A percentile compares a stretch with the other conserved stretches of the same genome.
These are phyloP conservation scores for Meloe dianella DNA, from an alignment of 2,888 invertebrate species.

Conservation along the genomic window DNA sequence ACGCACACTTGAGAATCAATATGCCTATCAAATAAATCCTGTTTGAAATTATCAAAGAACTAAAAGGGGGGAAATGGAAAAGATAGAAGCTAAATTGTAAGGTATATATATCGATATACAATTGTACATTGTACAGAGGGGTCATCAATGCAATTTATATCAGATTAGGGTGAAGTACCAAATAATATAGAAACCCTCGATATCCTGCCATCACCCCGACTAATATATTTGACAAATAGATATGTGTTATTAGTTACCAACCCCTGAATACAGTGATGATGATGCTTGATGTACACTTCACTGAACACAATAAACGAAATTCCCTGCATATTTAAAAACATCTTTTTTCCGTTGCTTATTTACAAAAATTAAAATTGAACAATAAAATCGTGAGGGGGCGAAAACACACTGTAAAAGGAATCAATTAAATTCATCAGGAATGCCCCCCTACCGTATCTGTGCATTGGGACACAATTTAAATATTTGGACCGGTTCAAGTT, in stretches of 20 bases:
- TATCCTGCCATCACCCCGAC: slow-evolving; percentile 49
- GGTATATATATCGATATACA: background rate
- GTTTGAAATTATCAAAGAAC: slow-evolving; percentile 28
- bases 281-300: slow-evolving; percentile 1
- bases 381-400: background rate
- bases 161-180: slow-evolving; percentile 56
- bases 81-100: slow-evolving; percentile 10
- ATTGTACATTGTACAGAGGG: slow-evolving; percentile 31
- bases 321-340: background rate
- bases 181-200: slow-evolving; percentile 56
- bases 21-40: slow-evolving; percentile 32
- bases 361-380: background rate
- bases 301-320: background rate
- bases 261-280: slow-evolving; percentile 21
- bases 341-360: background rate
- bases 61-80: slow-evolving; percentile 20
- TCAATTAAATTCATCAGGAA: background rate
- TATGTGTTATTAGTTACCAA: slow-evolving; percentile 52
- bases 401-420: background rate
- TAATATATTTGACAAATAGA: slow-evolving; percentile 58
- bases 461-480: no score
- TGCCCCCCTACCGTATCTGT: no score
- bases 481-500: no score
- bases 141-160: slow-evolving; percentile 58
- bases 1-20: slow-evolving; percentile 50